Evolutionary conservation across 2,888 invertebrate genomes (phyloP).

Genomic region (Coleophora flavipennella): DNA sequence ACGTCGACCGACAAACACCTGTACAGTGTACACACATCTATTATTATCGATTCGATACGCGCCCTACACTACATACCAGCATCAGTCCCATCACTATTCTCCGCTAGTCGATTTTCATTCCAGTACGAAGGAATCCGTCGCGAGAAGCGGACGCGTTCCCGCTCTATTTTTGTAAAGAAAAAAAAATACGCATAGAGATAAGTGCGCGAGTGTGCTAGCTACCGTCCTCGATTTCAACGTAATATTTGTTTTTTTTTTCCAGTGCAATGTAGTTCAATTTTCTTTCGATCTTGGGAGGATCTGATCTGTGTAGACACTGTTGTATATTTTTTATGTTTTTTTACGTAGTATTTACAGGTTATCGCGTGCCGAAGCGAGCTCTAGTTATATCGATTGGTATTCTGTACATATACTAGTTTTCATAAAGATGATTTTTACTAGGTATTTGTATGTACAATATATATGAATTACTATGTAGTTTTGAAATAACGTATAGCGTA

Average conservation of each 20-base stretch:
- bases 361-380: too few relatives aligned
- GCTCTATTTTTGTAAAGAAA: slow-evolving; percentile 31
- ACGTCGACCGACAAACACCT: not conserved
- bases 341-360: not conserved
- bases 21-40: not conserved
- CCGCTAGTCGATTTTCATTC: slow-evolving; percentile 25
- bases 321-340: slow-evolving; percentile 17
- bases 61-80: slow-evolving; percentile 21
- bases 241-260: slow-evolving; percentile 15
- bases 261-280: too few relatives aligned
- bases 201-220: slow-evolving; percentile 39
- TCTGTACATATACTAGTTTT: too few relatives aligned
- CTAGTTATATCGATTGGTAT: too few relatives aligned
- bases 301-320: slow-evolving; percentile 13
- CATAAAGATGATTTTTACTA: too few relatives aligned
- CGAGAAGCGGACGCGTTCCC: slow-evolving; percentile 31
- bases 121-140: slow-evolving; percentile 48
- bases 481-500: too few relatives aligned
- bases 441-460: too few relatives aligned
- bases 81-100: slow-evolving; percentile 30
- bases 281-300: too few relatives aligned
- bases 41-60: slow-evolving; percentile 49
- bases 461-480: too few relatives aligned
- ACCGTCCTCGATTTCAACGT: slow-evolving; percentile 46
- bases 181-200: slow-evolving; percentile 32